A percentile compares a stretch with the other conserved stretches of the same genome.
Evolutionary conservation across 92 coral and sea anemone species (phyloP).

Genomic region (Desmophyllum pertusum): DNA sequence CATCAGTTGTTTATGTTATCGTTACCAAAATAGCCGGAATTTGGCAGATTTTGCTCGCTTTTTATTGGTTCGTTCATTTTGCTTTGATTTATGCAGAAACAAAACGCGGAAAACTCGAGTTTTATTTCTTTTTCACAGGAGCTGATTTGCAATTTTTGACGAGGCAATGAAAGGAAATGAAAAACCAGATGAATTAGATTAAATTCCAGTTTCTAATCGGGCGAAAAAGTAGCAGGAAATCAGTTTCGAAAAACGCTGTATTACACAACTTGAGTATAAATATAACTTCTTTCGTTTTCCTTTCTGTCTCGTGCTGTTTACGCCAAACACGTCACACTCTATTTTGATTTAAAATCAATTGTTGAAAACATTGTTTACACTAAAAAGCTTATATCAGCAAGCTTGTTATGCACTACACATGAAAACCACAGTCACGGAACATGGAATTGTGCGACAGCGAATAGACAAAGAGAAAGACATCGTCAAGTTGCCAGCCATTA

Average conservation of each 20-base stretch:
- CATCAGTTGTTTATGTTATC: constrained; percentile 32
- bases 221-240: constrained; percentile 10
- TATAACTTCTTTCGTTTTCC: background rate
- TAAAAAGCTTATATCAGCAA: background rate
- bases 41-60: background rate
- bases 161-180: constrained; percentile 28
- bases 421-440: constrained; percentile 9
- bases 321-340: constrained; percentile 1
- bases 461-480: background rate
- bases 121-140: background rate
- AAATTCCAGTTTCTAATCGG: constrained; percentile 13
- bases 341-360: constrained; percentile 24
- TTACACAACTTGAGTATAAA: background rate
- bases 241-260: background rate
- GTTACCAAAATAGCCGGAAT: constrained; percentile 40
- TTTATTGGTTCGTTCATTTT: constrained; percentile 21
- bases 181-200: constrained; percentile 23
- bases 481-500: background rate
- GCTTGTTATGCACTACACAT: background rate
- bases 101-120: background rate
- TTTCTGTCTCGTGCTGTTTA: constrained; percentile 29
- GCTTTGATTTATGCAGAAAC: constrained; percentile 28
- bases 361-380: constrained; percentile 10
- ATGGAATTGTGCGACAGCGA: background rate
- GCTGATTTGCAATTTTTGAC: constrained; percentile 20